These are phyloP conservation scores for Orchestes rusci DNA, from an alignment of 2,888 invertebrate species.

Conservation along the genomic window DNA sequence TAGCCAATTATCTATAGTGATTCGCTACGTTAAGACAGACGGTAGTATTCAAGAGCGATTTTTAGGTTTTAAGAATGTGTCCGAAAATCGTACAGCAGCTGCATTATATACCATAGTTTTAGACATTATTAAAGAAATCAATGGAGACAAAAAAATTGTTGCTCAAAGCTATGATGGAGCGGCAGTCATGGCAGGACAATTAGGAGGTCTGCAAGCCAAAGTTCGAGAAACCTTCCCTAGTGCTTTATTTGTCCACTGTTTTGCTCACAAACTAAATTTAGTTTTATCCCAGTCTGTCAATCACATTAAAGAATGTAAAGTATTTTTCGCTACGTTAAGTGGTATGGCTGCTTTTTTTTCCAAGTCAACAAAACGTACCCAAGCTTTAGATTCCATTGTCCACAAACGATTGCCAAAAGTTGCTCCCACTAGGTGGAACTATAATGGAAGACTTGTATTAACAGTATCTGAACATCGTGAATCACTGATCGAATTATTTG, in stretches of 20 bases:
- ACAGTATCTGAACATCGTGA: constrained; percentile 21
- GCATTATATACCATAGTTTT: constrained; percentile 25
- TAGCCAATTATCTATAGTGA: constrained; percentile 30
- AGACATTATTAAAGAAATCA: constrained; percentile 25
- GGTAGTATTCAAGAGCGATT: constrained; percentile 13
- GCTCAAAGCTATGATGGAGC: constrained; percentile 36
- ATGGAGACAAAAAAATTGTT: constrained; percentile 29
- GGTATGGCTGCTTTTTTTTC: constrained; percentile 32
- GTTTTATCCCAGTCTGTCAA: constrained; percentile 29
- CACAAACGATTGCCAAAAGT: constrained; percentile 21
- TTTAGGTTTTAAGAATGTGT: constrained; percentile 10
- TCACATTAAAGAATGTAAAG: constrained; percentile 28
- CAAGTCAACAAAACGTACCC: constrained; percentile 27
- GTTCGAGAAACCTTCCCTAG: constrained; percentile 27
- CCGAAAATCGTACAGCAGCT: constrained; percentile 23
- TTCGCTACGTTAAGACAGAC: constrained; percentile 17
- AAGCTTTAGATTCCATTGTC: constrained; percentile 17
- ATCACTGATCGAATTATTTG: constrained; percentile 19
- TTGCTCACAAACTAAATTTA: constrained; percentile 21
- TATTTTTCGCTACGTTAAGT: constrained; percentile 31
- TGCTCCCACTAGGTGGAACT: constrained; percentile 26
- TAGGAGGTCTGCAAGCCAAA: constrained; percentile 31
- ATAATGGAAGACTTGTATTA: no score
- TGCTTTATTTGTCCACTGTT: constrained; percentile 27
- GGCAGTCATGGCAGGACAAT: no score